Evolutionary conservation across 2,797 vertebrate species (phyloP).

Genomic region (Alauda arvensis): DNA sequence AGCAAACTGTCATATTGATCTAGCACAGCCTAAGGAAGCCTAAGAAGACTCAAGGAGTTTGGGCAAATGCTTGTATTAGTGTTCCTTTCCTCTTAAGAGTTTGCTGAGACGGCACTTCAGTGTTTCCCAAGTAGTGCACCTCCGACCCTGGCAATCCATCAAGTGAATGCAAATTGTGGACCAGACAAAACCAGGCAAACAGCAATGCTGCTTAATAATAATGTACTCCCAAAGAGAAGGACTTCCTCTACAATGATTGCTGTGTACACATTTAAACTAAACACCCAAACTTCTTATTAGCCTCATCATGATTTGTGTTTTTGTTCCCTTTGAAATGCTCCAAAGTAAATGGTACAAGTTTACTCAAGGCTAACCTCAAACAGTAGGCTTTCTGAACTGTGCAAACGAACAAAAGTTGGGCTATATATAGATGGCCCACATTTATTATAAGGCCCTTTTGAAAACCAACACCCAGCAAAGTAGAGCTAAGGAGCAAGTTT

Average conservation of each 20-base stretch:
- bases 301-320: conserved; percentile 68
- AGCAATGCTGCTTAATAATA: conserved; percentile 75
- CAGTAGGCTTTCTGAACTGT: conserved; percentile 65
- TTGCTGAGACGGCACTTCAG: conserved; percentile 80
- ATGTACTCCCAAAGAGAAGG: conserved; percentile 73
- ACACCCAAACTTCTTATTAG: conserved; percentile 72
- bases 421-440: conserved; percentile 39
- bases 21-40: conserved; percentile 62
- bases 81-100: conserved; percentile 76
- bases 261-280: conserved; percentile 76
- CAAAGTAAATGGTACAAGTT: conserved; percentile 72
- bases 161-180: conserved; percentile 77
- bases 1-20: conserved; percentile 79
- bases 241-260: conserved; percentile 71
- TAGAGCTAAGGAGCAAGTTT: conserved; percentile 24
- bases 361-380: conserved; percentile 75
- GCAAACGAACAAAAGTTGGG: conserved; percentile 23
- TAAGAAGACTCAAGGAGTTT: conserved; percentile 74
- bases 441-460: conserved; percentile 51
- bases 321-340: conserved; percentile 72
- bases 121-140: conserved; percentile 78
- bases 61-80: conserved; percentile 73
- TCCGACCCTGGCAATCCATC: conserved; percentile 82
- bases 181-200: conserved; percentile 81
- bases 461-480: conserved; percentile 61